phyloP scores from a whole-genome alignment of 2,888 invertebrate species.

The Protophormia terraenovae region DNA sequence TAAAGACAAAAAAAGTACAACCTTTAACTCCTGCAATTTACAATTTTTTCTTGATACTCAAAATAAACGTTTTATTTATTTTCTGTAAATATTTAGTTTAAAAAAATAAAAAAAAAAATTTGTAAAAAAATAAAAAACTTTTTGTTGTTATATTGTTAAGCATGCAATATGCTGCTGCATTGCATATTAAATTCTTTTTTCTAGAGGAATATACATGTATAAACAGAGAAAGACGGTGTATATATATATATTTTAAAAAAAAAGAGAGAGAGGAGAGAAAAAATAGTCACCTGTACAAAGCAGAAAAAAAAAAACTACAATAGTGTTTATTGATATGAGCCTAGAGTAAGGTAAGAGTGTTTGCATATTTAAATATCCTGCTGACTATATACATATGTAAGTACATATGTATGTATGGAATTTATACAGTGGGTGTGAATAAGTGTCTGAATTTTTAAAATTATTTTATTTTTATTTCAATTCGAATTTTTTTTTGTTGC shows the following conservation, averaged over 20 bases:
- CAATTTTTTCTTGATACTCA: background rate
- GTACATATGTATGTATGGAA: too few species aligned
- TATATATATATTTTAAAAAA: background rate
- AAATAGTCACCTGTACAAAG: background rate
- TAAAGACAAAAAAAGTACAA: background rate
- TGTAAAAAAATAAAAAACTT: background rate
- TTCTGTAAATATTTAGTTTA: too few species aligned
- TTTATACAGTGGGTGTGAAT: too few species aligned
- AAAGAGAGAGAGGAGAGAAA: background rate
- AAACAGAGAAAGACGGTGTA: background rate
- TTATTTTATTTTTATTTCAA: too few species aligned
- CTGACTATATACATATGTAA: background rate
- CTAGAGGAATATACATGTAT: background rate
- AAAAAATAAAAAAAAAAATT: background rate
- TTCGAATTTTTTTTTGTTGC: too few species aligned
- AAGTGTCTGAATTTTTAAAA: too few species aligned
- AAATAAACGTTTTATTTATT: conserved; percentile 27
- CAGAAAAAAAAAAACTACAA: background rate
- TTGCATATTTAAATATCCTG: background rate
- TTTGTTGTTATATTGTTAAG: background rate
- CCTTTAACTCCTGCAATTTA: background rate
- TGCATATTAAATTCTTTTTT: conserved; percentile 38
- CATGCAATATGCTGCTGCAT: conserved; percentile 35
- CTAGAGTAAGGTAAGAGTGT: background rate
- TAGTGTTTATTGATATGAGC: conserved; percentile 24